A percentile compares a stretch with the other conserved stretches of the same genome.
phyloP scores from a whole-genome alignment of 2,797 vertebrate species.

The Ctenochaetus hawaiiensis region DNA sequence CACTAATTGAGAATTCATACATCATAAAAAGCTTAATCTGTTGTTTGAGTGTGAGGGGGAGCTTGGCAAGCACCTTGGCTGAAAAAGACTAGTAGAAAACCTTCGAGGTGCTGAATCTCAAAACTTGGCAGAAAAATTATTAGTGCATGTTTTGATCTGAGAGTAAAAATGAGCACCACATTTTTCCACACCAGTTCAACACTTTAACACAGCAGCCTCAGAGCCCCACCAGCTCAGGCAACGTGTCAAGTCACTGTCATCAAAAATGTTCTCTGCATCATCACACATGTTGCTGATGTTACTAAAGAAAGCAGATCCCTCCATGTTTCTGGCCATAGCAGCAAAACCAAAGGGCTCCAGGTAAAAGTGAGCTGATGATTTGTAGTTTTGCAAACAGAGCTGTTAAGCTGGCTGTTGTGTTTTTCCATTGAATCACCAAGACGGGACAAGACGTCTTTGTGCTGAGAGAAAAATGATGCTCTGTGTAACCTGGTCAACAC shows the following conservation, averaged over 20 bases:
- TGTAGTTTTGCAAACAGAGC: conserved; percentile 60
- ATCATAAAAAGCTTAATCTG: neutral
- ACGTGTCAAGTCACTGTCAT: neutral
- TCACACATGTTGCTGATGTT: conserved; percentile 1
- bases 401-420: conserved; percentile 42
- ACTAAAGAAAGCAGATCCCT: neutral
- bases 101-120: neutral
- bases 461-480: conserved; percentile 65
- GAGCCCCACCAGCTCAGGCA: neutral
- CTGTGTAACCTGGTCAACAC: conserved; percentile 69
- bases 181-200: conserved; percentile 14
- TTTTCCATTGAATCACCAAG: conserved; percentile 67
- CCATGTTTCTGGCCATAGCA: neutral
- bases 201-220: conserved; percentile 31
- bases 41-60: neutral
- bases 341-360: neutral
- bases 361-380: conserved; percentile 35
- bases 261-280: neutral
- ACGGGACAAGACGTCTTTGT: conserved; percentile 71
- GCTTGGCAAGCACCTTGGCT: neutral
- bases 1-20: neutral
- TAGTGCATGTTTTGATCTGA: neutral
- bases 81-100: neutral
- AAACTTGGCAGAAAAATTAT: neutral
- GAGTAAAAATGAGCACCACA: conserved; percentile 21